A percentile compares a stretch with the other conserved stretches of the same genome.
phyloP scores from a whole-genome alignment of 2,888 invertebrate species.

The Torymus aiolomorphi region DNA sequence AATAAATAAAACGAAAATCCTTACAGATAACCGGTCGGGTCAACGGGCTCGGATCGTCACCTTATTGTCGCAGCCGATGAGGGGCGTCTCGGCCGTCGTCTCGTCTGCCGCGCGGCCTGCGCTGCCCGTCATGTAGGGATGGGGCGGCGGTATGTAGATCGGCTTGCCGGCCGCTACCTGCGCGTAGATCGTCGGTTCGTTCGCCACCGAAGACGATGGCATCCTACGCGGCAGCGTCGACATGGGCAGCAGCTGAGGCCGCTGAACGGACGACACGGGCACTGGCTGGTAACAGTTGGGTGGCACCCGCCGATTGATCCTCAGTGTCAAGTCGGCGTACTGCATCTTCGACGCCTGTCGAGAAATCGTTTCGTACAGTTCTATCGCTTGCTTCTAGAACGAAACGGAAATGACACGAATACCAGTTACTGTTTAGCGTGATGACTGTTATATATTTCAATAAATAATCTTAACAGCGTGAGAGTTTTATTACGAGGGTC shows the following conservation, averaged over 20 bases:
- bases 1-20: not conserved
- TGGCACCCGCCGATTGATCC: conserved; percentile 70
- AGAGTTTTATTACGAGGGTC: too few species aligned
- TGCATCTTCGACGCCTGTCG: conserved; percentile 69
- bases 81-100: conserved; percentile 72
- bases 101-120: conserved; percentile 66
- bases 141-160: conserved; percentile 72
- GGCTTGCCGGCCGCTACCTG: conserved; percentile 70
- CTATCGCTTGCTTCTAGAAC: conserved; percentile 37
- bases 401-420: not conserved
- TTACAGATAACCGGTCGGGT: not conserved
- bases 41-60: conserved; percentile 57
- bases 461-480: too few species aligned
- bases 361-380: conserved; percentile 50
- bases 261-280: conserved; percentile 68
- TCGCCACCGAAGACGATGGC: conserved; percentile 61
- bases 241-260: conserved; percentile 71
- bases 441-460: too few species aligned
- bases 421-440: too few species aligned
- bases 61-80: conserved; percentile 74
- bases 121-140: conserved; percentile 66
- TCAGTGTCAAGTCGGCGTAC: conserved; percentile 71
- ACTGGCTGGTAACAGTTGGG: conserved; percentile 73
- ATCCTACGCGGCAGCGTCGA: conserved; percentile 71
- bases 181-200: conserved; percentile 71